These are phyloP conservation scores for Drosophila willistoni DNA, from an alignment of 1,140 invertebrate genomes.

Conservation along the genomic window DNA sequence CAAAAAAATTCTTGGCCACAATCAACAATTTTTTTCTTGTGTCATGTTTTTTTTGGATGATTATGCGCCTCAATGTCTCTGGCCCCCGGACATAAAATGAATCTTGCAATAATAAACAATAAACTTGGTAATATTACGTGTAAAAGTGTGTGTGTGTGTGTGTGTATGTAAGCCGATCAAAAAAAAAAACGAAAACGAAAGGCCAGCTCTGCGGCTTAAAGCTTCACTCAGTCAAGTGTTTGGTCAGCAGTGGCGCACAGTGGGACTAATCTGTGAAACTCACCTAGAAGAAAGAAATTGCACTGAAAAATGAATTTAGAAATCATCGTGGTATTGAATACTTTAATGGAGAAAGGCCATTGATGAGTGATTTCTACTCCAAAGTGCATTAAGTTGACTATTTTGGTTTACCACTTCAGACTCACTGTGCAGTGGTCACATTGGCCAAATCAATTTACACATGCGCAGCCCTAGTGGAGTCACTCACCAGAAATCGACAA, in stretches of 20 bases:
- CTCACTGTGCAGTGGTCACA: slow-evolving; percentile 9
- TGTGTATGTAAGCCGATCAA: slow-evolving; percentile 20
- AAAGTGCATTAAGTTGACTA: not conserved
- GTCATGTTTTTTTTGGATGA: slow-evolving; percentile 34
- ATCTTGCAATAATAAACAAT: slow-evolving; percentile 67
- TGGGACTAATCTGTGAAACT: not conserved
- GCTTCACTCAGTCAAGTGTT: slow-evolving; percentile 11
- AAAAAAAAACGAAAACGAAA: slow-evolving; percentile 65
- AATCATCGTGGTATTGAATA: not conserved
- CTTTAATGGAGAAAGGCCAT: not conserved
- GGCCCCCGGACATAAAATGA: slow-evolving; percentile 16
- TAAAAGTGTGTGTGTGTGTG: slow-evolving; percentile 36
- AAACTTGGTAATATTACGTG: slow-evolving; percentile 73
- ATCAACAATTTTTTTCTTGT: slow-evolving; percentile 19
- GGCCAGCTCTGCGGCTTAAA: slow-evolving; percentile 31
- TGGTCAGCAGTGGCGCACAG: not conserved
- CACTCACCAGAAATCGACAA: slow-evolving; percentile 18
- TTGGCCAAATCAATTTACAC: slow-evolving; percentile 16
- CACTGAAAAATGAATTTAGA: too few relatives aligned
- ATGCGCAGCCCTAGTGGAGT: slow-evolving; percentile 9
- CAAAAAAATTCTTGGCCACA: slow-evolving; percentile 40
- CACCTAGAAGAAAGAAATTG: not conserved
- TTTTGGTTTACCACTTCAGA: not conserved
- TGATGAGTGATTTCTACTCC: not conserved
- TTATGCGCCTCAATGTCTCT: slow-evolving; percentile 31